Evolutionary conservation across 2,113 vertebrate species (phyloP).

Genomic region (Mellivora capensis): DNA sequence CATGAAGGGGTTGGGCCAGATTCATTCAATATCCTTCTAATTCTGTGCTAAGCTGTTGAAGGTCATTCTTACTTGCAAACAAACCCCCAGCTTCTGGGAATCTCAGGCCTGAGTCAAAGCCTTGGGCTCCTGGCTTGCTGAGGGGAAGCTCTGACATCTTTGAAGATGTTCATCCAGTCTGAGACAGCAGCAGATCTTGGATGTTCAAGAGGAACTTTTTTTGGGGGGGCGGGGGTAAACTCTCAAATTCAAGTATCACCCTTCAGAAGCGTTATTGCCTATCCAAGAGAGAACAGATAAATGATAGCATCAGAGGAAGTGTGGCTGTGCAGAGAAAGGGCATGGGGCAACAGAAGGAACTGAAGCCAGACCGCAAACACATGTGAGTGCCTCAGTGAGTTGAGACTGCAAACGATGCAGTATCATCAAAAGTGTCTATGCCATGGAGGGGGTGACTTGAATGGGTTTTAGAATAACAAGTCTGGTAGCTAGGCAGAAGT

Average conservation of each 20-base stretch:
- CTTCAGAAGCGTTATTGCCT: background rate
- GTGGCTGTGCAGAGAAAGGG: background rate
- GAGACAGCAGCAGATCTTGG: background rate
- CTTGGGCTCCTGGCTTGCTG: background rate
- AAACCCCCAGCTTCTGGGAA: background rate
- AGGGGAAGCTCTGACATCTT: background rate
- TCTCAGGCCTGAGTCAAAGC: background rate
- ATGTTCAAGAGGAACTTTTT: background rate
- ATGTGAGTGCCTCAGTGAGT: background rate
- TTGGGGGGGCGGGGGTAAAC: no score
- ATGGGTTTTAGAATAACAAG: background rate
- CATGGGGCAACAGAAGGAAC: fast-evolving
- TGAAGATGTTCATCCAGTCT: background rate
- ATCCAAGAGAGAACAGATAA: background rate
- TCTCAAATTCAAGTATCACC: background rate
- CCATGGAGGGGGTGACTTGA: background rate
- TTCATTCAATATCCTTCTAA: background rate
- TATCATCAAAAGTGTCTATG: background rate
- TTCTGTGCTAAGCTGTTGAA: background rate
- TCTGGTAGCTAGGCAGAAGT: background rate
- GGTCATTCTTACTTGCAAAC: background rate
- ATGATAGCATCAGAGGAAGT: background rate
- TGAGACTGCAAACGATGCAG: background rate
- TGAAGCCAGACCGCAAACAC: background rate
- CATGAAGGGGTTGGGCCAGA: background rate